Evolutionary conservation across 2,113 vertebrate species (phyloP).

Genomic region (Rhea americana): DNA sequence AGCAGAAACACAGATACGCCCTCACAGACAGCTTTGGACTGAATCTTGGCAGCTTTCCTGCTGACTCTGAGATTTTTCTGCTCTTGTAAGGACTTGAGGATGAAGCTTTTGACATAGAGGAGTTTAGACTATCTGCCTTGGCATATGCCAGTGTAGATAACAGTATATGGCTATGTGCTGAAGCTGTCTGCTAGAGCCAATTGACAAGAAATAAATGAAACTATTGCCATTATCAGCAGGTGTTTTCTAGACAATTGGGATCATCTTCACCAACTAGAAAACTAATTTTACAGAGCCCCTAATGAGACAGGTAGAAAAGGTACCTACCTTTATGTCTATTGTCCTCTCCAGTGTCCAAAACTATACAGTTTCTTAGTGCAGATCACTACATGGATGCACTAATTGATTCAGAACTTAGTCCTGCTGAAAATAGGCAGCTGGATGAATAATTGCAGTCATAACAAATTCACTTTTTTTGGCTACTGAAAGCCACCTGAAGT

Average conservation of each 20-base stretch:
- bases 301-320: background rate
- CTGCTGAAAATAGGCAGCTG: background rate
- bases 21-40: background rate
- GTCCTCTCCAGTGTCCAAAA: background rate
- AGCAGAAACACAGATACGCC: background rate
- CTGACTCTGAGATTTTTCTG: slow-evolving; percentile 46
- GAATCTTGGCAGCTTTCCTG: slow-evolving; percentile 19
- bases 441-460: background rate
- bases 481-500: background rate
- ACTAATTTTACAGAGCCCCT: rapidly evolving
- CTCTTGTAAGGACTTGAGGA: slow-evolving; percentile 43
- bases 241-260: background rate
- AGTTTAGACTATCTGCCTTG: slow-evolving; percentile 53
- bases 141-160: slow-evolving; percentile 68
- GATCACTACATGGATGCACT: background rate
- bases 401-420: background rate
- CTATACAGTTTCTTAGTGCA: background rate
- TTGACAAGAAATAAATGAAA: slow-evolving; percentile 9
- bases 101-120: slow-evolving; percentile 30
- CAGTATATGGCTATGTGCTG: background rate
- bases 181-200: background rate
- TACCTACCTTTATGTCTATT: background rate
- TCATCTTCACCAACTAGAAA: background rate
- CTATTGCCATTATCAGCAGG: background rate
- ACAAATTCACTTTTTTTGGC: background rate